Base-by-base conservation (phyloP, 2,113 vertebrate species). In the Madoqua kirkii region DNA sequence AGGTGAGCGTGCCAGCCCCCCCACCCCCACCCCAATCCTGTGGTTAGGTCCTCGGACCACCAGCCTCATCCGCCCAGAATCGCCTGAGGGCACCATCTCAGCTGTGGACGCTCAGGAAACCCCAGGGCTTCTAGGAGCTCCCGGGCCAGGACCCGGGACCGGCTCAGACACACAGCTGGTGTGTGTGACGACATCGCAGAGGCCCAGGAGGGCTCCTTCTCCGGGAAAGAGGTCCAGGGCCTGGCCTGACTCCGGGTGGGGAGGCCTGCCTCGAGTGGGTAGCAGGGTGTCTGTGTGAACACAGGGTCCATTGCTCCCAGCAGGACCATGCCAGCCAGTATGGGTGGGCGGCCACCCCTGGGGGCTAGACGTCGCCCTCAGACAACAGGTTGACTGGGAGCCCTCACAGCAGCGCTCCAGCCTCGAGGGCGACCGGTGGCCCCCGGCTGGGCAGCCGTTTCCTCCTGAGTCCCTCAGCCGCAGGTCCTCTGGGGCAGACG, bases 361-460 rank as follows among this genome's bases (percentile, higher is more conserved):
- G 14, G 25, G 33, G n/a, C 36, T 81, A 45, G 54, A 21, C 50
- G 1, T 17, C 15, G 12, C 13, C 84, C 27, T n/a, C 43, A n/a
- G 27, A 76, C 14, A 11, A 10, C 12, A 11, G 1, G 12, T 11
- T 27, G 54, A 25, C 45, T 6, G 9, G 25, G 45, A 60, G 21
- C 5, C 3, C 14, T 36, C 29, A 2, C 9, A 15, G 54, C 8
- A 23, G 45, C 2, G 6, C n/a, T 91, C 52, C 43, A 59, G 50
- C 27, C 21, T 0, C 6, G 60, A 87, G 1, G 1, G 14, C 0
- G 25, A 23, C 29, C 7, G 27, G 76, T 19, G 29, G 76, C 8
- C 76, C 29, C 8, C 0, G 27, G 3, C 8, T 25, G 3, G 27
- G 33, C 0, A 6, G 27, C 29, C 1, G 7, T 33, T 57, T 2